Evolutionary conservation across 2,888 invertebrate species (phyloP).

Genomic region (Trissoscelio sp.): DNA sequence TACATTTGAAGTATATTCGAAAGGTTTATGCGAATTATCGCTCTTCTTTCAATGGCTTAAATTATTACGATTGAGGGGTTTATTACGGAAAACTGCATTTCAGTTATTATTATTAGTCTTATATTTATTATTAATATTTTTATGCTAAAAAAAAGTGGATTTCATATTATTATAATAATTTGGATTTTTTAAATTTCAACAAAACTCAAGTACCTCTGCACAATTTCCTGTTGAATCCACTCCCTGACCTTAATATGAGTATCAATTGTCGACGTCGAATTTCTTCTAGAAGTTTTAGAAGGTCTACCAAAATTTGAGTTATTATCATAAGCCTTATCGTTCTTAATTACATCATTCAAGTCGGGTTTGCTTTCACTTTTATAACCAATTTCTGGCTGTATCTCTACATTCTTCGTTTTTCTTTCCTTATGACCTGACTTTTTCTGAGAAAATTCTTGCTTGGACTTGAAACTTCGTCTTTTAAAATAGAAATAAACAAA

Average conservation of each 20-base stretch:
- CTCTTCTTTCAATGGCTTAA: neutral
- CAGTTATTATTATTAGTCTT: no score
- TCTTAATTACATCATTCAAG: constrained; percentile 81
- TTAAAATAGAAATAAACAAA: constrained; percentile 88
- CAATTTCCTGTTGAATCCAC: constrained; percentile 93
- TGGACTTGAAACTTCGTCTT: constrained; percentile 85
- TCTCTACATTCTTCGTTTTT: constrained; percentile 84
- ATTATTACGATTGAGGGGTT: constrained; percentile 9
- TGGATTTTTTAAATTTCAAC: no score
- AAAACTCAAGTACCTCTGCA: no score
- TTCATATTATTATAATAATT: no score
- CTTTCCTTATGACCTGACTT: constrained; percentile 84
- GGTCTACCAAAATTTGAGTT: constrained; percentile 85
- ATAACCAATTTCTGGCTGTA: constrained; percentile 84
- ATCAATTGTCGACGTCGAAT: constrained; percentile 92
- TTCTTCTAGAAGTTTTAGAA: constrained; percentile 88
- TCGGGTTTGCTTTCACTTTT: constrained; percentile 83
- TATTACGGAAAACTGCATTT: neutral
- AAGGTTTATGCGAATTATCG: constrained; percentile 28
- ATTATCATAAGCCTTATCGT: constrained; percentile 82
- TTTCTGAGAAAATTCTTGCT: constrained; percentile 84
- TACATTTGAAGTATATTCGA: constrained; percentile 21
- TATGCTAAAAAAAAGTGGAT: no score
- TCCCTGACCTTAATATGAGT: constrained; percentile 94
- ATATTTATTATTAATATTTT: no score